Conservation (phyloP, 2,888 invertebrate species). For the Julus scandinavius region DNA sequence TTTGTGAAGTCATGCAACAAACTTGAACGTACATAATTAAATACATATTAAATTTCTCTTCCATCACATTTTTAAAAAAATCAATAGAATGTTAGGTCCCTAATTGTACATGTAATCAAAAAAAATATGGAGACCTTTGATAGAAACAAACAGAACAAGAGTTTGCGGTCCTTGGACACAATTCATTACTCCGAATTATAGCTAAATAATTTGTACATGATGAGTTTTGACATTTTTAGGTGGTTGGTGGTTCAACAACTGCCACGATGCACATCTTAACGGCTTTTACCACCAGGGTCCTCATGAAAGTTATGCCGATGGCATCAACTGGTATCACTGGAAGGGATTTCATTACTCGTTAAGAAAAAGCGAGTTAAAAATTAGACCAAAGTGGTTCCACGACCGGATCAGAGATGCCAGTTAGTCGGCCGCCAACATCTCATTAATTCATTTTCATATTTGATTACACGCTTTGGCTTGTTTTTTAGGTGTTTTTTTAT, state of each 20-base stretch:
- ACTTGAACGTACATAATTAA: no score
- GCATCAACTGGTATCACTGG: slow-evolving; percentile 62
- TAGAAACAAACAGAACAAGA: no score
- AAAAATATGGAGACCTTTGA: no score
- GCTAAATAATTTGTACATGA: no score
- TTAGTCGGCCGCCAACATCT: not conserved
- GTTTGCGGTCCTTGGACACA: no score
- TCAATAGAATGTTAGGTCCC: no score
- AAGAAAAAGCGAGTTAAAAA: slow-evolving; percentile 61
- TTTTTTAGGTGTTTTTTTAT: not conserved
- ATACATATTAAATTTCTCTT: no score
- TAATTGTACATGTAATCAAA: no score
- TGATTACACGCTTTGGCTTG: not conserved
- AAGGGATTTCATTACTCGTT: slow-evolving; percentile 61
- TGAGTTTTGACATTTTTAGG: slow-evolving; percentile 57
- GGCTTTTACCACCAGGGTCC: slow-evolving; percentile 60
- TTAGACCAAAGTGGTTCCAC: slow-evolving; percentile 57
- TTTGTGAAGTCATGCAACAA: no score
- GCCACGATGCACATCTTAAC: slow-evolving; percentile 61
- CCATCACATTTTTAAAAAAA: no score
- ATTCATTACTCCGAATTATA: no score
- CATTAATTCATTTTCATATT: not conserved
- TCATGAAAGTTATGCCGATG: slow-evolving; percentile 61
- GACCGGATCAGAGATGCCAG: not conserved
- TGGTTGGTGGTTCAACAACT: slow-evolving; percentile 62